Percentiles rank a stretch among this genome's conserved stretches.
phyloP scores from a whole-genome alignment of 2,113 vertebrate genomes.

The Pygoscelis adeliae region DNA sequence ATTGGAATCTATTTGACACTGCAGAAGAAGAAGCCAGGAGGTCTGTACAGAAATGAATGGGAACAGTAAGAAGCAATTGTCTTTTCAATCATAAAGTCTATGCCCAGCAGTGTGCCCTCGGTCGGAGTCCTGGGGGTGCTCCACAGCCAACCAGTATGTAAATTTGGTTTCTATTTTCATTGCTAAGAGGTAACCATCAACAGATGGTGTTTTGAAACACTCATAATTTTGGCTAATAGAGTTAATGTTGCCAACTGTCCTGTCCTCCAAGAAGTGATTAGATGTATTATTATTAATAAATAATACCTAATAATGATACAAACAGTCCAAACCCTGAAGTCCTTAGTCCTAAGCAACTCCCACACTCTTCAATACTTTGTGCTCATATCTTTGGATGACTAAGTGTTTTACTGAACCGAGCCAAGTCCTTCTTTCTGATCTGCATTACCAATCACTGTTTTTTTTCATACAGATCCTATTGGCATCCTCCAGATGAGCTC shows the following conservation, averaged over 20 bases:
- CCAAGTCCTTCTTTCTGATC: background rate
- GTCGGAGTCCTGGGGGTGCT: background rate
- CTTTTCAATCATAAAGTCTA: background rate
- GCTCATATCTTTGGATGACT: background rate
- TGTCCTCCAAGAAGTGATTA: conserved; percentile 40
- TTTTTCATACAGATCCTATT: background rate
- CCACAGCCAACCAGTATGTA: background rate
- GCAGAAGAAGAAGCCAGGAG: background rate
- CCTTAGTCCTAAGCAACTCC: background rate
- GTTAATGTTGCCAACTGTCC: conserved; percentile 45
- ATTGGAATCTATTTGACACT: background rate
- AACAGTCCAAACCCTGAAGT: background rate
- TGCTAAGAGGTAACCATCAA: conserved; percentile 49
- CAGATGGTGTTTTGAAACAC: conserved; percentile 68
- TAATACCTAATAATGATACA: conserved; percentile 27
- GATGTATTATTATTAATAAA: conserved; percentile 36
- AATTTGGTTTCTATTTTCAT: conserved; percentile 44
- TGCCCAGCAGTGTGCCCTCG: background rate
- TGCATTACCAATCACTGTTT: background rate
- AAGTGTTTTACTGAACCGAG: background rate
- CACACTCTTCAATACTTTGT: background rate
- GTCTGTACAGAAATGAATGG: background rate
- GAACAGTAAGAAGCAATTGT: background rate
- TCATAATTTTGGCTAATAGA: conserved; percentile 52
- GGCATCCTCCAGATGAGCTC: background rate